Evolutionary conservation across 2,797 vertebrate species (phyloP).

Genomic region (Ateles fusciceps): DNA sequence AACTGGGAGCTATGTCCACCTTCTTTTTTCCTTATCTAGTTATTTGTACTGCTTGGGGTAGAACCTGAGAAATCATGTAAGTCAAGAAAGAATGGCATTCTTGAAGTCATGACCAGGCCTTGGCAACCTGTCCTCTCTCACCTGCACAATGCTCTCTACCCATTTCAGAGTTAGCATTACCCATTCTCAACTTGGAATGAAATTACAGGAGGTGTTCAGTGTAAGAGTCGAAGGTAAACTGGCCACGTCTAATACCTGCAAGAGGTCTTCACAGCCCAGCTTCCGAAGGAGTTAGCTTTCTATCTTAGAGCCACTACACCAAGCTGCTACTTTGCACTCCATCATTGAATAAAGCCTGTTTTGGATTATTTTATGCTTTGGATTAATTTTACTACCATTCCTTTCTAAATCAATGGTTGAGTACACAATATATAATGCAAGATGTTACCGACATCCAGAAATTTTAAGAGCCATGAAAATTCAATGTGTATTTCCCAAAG

Average conservation of each 20-base stretch:
- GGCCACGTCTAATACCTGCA: neutral
- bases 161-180: neutral
- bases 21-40: neutral
- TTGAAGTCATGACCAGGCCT: neutral
- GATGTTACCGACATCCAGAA: neutral
- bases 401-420: neutral
- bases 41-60: neutral
- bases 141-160: neutral
- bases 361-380: neutral
- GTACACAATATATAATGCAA: neutral
- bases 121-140: neutral
- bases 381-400: neutral
- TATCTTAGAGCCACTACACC: neutral
- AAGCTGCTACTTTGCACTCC: neutral
- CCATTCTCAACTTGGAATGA: neutral
- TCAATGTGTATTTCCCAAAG: neutral
- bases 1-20: neutral
- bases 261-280: neutral
- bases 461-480: neutral
- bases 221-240: neutral
- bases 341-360: neutral
- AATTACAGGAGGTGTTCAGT: neutral
- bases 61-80: neutral
- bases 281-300: neutral
- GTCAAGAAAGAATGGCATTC: neutral